Conservation (phyloP, 2,113 vertebrate genomes). For the Aythya baeri region DNA sequence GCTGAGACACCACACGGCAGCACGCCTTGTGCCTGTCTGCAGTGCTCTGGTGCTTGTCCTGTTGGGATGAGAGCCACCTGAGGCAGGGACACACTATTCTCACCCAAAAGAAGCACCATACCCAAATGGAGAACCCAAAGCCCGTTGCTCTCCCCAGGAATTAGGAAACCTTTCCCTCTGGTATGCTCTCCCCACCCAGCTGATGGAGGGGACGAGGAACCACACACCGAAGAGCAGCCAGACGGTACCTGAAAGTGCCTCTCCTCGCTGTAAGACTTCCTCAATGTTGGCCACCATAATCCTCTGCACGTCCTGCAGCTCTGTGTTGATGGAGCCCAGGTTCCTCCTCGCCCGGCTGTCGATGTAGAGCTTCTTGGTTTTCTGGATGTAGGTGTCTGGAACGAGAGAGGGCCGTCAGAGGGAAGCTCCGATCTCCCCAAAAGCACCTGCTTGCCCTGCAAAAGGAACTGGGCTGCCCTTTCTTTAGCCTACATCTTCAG, state of each 20-base stretch:
- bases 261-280: slow-evolving; percentile 95
- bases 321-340: slow-evolving; percentile 96
- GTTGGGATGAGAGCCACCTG: neutral
- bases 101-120: neutral
- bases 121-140: neutral
- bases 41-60: neutral
- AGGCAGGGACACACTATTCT: neutral
- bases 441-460: neutral
- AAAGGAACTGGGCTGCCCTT: neutral
- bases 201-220: rapidly evolving
- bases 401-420: neutral
- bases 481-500: neutral
- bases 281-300: slow-evolving; percentile 99
- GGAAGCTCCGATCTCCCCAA: neutral
- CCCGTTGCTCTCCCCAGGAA: neutral
- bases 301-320: slow-evolving; percentile 97
- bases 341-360: slow-evolving; percentile 96
- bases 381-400: slow-evolving; percentile 97
- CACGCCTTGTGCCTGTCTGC: rapidly evolving
- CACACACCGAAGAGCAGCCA: neutral
- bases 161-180: neutral
- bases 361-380: slow-evolving; percentile 98
- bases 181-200: neutral
- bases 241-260: slow-evolving; percentile 91
- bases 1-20: neutral